phyloP scores from a whole-genome alignment of 2,888 invertebrate species.

The Pterobdella sp. region DNA sequence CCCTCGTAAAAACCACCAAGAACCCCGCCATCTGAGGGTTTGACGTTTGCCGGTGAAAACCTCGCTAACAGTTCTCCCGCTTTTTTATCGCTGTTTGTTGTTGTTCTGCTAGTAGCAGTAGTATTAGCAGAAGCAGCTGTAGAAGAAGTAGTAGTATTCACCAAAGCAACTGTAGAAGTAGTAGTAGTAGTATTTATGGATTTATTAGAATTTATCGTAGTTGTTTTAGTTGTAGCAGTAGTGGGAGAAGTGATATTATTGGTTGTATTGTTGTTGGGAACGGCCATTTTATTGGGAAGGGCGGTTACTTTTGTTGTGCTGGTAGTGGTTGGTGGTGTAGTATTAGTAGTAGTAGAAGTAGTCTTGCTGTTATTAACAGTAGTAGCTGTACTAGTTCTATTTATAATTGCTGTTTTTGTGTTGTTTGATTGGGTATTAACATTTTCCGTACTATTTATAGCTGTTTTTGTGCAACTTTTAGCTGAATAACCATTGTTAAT shows the following conservation, averaged over 20 bases:
- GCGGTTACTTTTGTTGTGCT: background rate
- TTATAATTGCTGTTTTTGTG: background rate
- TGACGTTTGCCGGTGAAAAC: background rate
- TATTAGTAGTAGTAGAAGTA: slow-evolving; percentile 1
- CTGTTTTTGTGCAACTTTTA: background rate
- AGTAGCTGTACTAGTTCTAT: slow-evolving; percentile 3
- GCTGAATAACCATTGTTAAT: background rate
- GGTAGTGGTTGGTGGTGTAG: slow-evolving; percentile 4
- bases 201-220: background rate
- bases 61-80: background rate
- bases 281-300: background rate
- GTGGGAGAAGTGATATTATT: background rate
- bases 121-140: background rate
- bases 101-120: background rate
- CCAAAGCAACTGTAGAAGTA: background rate
- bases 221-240: background rate
- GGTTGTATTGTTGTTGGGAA: background rate
- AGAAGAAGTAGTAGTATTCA: slow-evolving; percentile 3
- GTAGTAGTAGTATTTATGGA: background rate
- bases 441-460: background rate
- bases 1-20: too few species aligned
- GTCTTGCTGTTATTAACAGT: background rate
- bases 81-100: too few species aligned
- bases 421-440: background rate
- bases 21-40: too few species aligned